A percentile compares a stretch with the other conserved stretches of the same genome.
Evolutionary conservation across 2,888 invertebrate species (phyloP).

Genomic region (Andrena flavipes): DNA sequence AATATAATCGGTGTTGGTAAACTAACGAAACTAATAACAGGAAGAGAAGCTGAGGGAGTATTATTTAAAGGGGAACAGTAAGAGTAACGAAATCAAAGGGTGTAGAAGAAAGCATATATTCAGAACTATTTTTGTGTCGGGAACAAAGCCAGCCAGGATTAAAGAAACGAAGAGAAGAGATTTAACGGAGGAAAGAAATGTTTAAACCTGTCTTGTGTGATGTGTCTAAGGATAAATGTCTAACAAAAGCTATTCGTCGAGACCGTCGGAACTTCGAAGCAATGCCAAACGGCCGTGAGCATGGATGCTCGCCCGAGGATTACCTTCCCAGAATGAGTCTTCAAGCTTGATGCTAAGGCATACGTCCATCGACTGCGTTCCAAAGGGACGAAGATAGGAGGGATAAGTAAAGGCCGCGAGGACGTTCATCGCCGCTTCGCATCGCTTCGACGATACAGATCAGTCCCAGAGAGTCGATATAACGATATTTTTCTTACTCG

Average conservation of each 20-base stretch:
- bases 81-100: constrained; percentile 10
- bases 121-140: constrained; percentile 78
- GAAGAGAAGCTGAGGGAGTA: constrained; percentile 21
- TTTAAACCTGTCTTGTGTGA: constrained; percentile 70
- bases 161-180: constrained; percentile 23
- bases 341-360: constrained; percentile 1
- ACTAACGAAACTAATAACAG: constrained; percentile 48
- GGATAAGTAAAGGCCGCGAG: constrained; percentile 1
- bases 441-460: constrained; percentile 68
- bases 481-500: constrained; percentile 78
- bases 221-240: constrained; percentile 77
- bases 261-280: constrained; percentile 60
- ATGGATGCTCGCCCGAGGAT: background rate
- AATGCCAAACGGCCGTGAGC: constrained; percentile 54
- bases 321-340: background rate
- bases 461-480: constrained; percentile 68
- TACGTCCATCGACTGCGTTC: constrained; percentile 26
- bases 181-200: constrained; percentile 41
- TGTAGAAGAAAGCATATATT: constrained; percentile 54
- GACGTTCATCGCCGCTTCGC: constrained; percentile 53
- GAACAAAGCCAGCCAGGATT: constrained; percentile 37
- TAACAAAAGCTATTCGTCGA: constrained; percentile 62
- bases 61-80: background rate
- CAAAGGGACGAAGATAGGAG: background rate
- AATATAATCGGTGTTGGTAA: constrained; percentile 76